These are phyloP conservation scores for Tetranychus piercei DNA, from an alignment of 2,888 invertebrate species.

Conservation along the genomic window DNA sequence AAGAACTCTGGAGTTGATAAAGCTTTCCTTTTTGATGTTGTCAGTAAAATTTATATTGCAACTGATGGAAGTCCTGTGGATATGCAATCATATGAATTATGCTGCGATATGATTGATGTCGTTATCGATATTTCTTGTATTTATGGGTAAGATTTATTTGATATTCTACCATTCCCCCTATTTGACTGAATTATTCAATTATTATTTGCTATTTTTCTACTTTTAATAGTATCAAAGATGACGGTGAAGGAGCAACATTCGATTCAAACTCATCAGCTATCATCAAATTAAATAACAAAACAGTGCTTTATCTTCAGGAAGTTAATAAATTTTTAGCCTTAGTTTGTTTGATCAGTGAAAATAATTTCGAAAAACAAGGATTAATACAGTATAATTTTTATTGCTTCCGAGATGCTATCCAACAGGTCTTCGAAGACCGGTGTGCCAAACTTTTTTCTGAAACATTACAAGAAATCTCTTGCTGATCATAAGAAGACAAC, in stretches of 20 bases:
- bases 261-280: conserved; percentile 84
- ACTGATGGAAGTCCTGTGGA: conserved; percentile 97
- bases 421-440: conserved; percentile 66
- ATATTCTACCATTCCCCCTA: neutral
- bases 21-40: conserved; percentile 96
- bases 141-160: conserved; percentile 50
- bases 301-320: conserved; percentile 85
- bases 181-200: conserved; percentile 4
- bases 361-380: conserved; percentile 92
- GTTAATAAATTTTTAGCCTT: conserved; percentile 83
- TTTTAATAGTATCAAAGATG: conserved; percentile 38
- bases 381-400: conserved; percentile 96
- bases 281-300: conserved; percentile 87
- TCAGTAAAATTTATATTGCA: conserved; percentile 84
- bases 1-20: conserved; percentile 98
- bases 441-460: neutral
- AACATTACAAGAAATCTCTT: conserved; percentile 1
- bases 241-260: conserved; percentile 68
- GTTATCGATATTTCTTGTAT: conserved; percentile 97
- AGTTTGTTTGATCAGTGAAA: conserved; percentile 88
- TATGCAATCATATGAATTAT: conserved; percentile 97
- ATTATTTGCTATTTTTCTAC: conserved; percentile 9
- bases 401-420: conserved; percentile 87
- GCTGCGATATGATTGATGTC: conserved; percentile 99
- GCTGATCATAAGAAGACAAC: neutral